Evolutionary conservation across 1,140 invertebrate species (phyloP).

Genomic region (Coptotermes formosanus): DNA sequence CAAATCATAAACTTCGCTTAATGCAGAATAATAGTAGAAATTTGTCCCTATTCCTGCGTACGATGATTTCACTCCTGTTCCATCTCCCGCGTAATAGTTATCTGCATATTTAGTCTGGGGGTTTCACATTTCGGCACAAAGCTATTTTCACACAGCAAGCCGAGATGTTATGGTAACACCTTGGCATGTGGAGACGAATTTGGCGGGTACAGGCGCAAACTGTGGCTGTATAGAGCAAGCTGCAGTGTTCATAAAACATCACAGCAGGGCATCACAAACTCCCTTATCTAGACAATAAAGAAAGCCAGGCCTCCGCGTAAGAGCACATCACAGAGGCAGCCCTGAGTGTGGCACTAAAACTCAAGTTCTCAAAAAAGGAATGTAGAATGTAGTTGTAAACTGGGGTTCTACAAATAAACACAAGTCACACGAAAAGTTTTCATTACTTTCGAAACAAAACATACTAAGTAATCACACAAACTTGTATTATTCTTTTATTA

Average conservation of each 20-base stretch:
- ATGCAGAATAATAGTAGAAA: too few species aligned
- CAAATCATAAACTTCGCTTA: too few species aligned
- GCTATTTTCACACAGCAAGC: too few species aligned
- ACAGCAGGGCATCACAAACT: not conserved
- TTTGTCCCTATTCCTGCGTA: too few species aligned
- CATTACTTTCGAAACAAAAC: not conserved
- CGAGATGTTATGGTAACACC: not conserved
- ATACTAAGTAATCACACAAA: not conserved
- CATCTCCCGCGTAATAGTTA: too few species aligned
- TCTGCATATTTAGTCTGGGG: too few species aligned
- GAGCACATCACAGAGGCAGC: not conserved
- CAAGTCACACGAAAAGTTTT: not conserved
- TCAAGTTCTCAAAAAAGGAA: not conserved
- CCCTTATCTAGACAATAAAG: not conserved
- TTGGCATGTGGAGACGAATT: not conserved
- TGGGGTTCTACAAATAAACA: not conserved
- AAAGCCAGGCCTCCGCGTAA: not conserved
- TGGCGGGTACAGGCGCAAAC: not conserved
- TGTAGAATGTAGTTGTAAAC: not conserved
- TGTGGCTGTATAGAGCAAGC: not conserved
- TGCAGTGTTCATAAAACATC: not conserved
- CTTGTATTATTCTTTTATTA: not conserved
- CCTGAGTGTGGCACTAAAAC: not conserved
- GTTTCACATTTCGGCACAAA: too few species aligned
- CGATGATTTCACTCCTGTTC: too few species aligned